These are phyloP conservation scores for Tauraco erythrolophus DNA, from an alignment of 2,113 vertebrate genomes.

Conservation along the genomic window DNA sequence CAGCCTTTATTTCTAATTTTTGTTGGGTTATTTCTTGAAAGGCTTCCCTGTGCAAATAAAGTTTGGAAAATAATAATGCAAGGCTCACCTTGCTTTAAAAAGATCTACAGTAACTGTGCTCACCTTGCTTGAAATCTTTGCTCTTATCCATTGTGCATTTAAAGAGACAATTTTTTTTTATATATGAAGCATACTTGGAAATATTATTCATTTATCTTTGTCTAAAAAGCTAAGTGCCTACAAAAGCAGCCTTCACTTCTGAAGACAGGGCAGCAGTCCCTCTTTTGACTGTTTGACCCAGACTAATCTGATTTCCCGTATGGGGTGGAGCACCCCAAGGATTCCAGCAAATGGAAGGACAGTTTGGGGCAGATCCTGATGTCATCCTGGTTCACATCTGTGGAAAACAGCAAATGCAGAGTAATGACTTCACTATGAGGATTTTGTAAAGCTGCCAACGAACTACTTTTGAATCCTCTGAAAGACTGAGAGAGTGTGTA, in stretches of 20 bases:
- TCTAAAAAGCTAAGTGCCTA: neutral
- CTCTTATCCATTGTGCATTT: neutral
- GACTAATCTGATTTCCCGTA: neutral
- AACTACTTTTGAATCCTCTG: neutral
- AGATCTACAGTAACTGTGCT: neutral
- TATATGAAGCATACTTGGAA: neutral
- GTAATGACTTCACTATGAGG: neutral
- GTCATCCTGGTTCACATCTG: neutral
- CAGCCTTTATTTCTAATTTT: neutral
- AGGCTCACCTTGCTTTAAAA: neutral
- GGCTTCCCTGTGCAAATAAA: neutral
- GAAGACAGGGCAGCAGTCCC: neutral
- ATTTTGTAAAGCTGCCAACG: slow-evolving; percentile 12
- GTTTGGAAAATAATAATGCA: neutral
- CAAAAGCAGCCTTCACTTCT: neutral
- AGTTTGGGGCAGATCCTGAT: neutral
- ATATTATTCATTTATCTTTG: neutral
- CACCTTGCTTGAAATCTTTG: neutral
- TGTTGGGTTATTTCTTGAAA: neutral
- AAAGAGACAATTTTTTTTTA: neutral
- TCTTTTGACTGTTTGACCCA: neutral
- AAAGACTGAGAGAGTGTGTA: fast-evolving
- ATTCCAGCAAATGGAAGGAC: neutral
- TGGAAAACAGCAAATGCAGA: neutral
- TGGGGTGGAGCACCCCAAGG: neutral